phyloP scores from a whole-genome alignment of 1,140 invertebrate species.

The Cydia amplana region DNA sequence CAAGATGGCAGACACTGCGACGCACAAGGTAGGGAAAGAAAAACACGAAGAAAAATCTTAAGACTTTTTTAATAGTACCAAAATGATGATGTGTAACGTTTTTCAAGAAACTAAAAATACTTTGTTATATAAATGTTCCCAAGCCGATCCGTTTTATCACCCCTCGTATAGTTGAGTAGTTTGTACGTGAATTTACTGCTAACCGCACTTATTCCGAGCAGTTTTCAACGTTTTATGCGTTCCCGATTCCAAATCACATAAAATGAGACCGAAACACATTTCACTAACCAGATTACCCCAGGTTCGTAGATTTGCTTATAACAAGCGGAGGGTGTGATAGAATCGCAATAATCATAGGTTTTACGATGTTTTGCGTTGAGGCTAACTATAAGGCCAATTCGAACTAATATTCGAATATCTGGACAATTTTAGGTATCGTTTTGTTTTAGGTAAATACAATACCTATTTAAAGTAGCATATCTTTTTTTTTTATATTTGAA shows the following conservation, averaged over 20 bases:
- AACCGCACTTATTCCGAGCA: not conserved
- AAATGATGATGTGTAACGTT: no score
- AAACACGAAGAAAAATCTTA: no score
- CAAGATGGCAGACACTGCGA: no score
- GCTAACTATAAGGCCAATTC: not conserved
- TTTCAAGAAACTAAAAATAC: not conserved
- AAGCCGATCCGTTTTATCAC: not conserved
- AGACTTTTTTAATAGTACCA: no score
- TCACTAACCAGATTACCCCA: not conserved
- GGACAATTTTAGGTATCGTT: no score
- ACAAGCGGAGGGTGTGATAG: not conserved
- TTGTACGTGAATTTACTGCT: constrained; percentile 14
- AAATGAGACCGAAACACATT: constrained; percentile 9
- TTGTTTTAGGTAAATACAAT: no score
- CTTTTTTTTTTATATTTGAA: no score
- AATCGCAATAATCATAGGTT: constrained; percentile 4
- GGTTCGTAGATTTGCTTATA: not conserved
- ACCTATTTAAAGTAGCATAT: no score
- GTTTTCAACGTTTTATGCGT: not conserved
- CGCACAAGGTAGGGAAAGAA: no score
- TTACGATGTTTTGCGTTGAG: not conserved
- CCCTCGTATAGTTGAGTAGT: not conserved
- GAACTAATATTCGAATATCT: no score
- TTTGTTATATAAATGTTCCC: not conserved
- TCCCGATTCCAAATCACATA: not conserved